Base-by-base conservation (phyloP, 37 sponge, comb jelly and placozoan species). In the Eunapius fragilis region DNA sequence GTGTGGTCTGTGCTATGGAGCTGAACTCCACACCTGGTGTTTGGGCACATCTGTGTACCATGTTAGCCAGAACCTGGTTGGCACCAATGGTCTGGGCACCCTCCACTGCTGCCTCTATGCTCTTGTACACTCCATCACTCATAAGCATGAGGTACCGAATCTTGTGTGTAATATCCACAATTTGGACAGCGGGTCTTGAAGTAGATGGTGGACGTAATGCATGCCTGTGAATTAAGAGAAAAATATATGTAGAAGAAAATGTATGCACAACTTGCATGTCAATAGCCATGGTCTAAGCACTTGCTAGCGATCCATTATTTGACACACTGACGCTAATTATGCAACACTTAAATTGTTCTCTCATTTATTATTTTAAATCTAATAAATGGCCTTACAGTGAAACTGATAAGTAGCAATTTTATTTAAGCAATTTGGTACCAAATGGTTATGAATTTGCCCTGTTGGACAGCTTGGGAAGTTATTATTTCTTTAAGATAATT, bases 61-160 rank as follows among this genome's bases (percentile, higher is more conserved):
- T 82, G 22, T 25, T 35, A 25, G 85, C 32, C 12, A 90, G 79
- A 12, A 80, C 71, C 31, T 79, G 76, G 69, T 87, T 83, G 12
- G 76, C 78, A 28, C 87, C 90, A 36, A 67, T 87, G 13, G 45
- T 25, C n/a, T 75, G 37, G 34, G 73, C 32, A 2, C 73, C 74
- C 22, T 28, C 71, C 25, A 74, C 78, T 28, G 70, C 26, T n/a
- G 74, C 79, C 80, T 94, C 95, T 22, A 94, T 83, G 68, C 82
- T 87, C 82, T 96, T 93, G 80, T 96, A 96, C 19, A 96, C 87
- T 28, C 96, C 96, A 79, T 93, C 95, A 45, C 93, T 77, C 96
- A 96, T 96, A 12, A 96, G 82, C 17, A 96, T 71, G 32, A 96
- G 70, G 76, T 92, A 96, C 30, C 70, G 76, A 67, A 80, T 81